phyloP scores from a whole-genome alignment of 1,140 invertebrate species.

The Sesamia nonagrioides region DNA sequence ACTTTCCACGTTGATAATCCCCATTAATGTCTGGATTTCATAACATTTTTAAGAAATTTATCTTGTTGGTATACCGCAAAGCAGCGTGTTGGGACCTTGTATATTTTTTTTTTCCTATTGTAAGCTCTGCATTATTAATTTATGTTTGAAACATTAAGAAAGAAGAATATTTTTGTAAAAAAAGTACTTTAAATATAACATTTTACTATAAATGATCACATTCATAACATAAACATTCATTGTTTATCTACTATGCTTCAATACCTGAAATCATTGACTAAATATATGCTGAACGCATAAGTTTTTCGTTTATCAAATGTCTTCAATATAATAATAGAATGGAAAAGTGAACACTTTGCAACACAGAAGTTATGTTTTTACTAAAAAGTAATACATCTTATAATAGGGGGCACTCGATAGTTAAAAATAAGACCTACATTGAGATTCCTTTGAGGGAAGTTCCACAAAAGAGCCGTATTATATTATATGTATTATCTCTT shows the following conservation, averaged over 20 bases:
- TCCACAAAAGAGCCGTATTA: slow-evolving; percentile 23
- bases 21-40: too few relatives aligned
- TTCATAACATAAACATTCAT: too few relatives aligned
- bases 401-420: slow-evolving; percentile 19
- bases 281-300: too few relatives aligned
- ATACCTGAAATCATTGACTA: too few relatives aligned
- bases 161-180: too few relatives aligned
- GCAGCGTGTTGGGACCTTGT: background rate
- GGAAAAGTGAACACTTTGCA: background rate
- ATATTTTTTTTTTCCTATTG: background rate
- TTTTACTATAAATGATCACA: too few relatives aligned
- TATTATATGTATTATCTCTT: slow-evolving; percentile 19
- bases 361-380: background rate
- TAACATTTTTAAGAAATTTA: background rate
- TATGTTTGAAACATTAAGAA: too few relatives aligned
- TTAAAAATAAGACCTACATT: slow-evolving; percentile 36
- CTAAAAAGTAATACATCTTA: slow-evolving; percentile 3
- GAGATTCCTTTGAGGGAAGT: slow-evolving; percentile 24
- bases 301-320: too few relatives aligned
- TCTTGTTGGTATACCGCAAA: background rate
- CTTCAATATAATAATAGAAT: background rate
- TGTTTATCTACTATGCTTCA: too few relatives aligned
- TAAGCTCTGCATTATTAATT: too few relatives aligned
- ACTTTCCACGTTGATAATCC: background rate
- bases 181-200: too few relatives aligned